Evolutionary conservation across 2,113 vertebrate species (phyloP).

Genomic region (Perca flavescens): DNA sequence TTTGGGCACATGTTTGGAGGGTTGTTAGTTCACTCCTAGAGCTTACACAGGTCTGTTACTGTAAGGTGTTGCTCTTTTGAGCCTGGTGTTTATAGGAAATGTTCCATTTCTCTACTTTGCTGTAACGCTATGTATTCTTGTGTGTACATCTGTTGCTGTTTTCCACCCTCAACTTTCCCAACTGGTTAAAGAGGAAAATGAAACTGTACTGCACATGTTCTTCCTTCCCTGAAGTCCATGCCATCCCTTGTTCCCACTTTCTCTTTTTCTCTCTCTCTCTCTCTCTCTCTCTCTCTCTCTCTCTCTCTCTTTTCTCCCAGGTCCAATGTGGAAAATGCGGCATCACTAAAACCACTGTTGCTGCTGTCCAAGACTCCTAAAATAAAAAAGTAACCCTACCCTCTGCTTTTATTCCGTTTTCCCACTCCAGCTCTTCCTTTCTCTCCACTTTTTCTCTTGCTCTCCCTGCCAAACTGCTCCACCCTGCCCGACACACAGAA

Average conservation of each 20-base stretch:
- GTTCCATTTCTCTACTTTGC: background rate
- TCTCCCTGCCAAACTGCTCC: constrained; percentile 64
- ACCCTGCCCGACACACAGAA: constrained; percentile 59
- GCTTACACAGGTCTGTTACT: background rate
- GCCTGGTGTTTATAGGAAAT: background rate
- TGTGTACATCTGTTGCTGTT: constrained; percentile 47
- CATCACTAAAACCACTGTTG: constrained; percentile 81
- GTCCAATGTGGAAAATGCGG: constrained; percentile 85
- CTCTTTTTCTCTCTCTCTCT: background rate
- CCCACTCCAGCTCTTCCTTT: constrained; percentile 41
- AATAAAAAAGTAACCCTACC: constrained; percentile 78
- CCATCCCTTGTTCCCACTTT: constrained; percentile 59
- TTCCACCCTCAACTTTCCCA: constrained; percentile 47
- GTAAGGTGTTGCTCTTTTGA: background rate
- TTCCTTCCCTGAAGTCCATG: constrained; percentile 54
- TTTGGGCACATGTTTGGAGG: background rate
- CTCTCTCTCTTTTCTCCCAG: constrained; percentile 52
- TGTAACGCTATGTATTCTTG: background rate
- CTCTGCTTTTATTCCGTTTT: constrained; percentile 60
- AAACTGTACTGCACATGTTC: constrained; percentile 68
- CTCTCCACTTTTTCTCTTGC: constrained; percentile 19
- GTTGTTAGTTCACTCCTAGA: background rate
- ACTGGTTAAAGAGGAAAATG: constrained; percentile 17
- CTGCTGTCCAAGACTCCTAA: constrained; percentile 77
- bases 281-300: background rate